A percentile compares a stretch with the other conserved stretches of the same genome.
phyloP scores from a whole-genome alignment of 2,797 vertebrate species.

The Alcedo quadribrachys region DNA sequence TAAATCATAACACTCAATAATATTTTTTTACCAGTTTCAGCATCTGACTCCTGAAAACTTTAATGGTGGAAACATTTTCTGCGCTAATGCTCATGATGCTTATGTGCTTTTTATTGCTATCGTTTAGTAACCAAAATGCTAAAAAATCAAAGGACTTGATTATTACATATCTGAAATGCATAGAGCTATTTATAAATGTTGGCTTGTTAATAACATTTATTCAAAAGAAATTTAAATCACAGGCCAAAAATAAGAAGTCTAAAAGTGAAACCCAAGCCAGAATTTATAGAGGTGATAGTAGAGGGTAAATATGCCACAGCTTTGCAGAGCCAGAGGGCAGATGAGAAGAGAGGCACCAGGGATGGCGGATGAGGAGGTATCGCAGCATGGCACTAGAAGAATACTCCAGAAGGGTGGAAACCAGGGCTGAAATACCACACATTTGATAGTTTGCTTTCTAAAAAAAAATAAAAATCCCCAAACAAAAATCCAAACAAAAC shows the following conservation, averaged over 20 bases:
- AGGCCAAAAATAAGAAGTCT: slow-evolving; percentile 33
- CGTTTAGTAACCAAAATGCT: slow-evolving; percentile 30
- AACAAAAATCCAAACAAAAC: no score
- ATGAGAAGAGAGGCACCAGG: background rate
- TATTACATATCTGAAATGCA: slow-evolving; percentile 42
- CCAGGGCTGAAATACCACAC: background rate
- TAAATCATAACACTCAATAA: background rate
- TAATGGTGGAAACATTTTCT: background rate
- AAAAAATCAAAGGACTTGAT: slow-evolving; percentile 43
- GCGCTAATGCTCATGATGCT: background rate
- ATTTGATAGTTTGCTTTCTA: background rate
- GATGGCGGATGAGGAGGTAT: background rate
- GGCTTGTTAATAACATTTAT: slow-evolving; percentile 18
- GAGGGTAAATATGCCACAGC: background rate
- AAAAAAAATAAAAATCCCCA: background rate
- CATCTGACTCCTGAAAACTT: slow-evolving; percentile 8
- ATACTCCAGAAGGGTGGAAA: background rate
- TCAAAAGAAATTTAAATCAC: slow-evolving; percentile 42
- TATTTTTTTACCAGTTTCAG: background rate
- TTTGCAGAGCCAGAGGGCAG: background rate
- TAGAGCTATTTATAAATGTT: slow-evolving; percentile 41
- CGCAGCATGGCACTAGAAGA: background rate
- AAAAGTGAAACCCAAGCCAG: background rate
- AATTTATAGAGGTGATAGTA: background rate
- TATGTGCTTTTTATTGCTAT: slow-evolving; percentile 5